Conservation (phyloP, 1,140 invertebrate species). For the Hyphantria cunea region DNA sequence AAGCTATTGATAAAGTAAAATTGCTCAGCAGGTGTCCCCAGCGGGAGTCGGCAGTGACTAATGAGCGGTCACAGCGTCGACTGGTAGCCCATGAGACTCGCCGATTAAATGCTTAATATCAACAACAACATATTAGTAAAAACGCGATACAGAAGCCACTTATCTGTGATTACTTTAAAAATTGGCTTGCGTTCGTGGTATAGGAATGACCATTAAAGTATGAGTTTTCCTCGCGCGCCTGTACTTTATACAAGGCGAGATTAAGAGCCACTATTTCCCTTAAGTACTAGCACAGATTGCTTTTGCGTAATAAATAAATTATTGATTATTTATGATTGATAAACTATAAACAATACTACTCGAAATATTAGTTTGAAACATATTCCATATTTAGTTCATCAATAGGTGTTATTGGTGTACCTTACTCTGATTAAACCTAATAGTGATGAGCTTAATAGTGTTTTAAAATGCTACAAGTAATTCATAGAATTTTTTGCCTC, state of each 20-base stretch:
- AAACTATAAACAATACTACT: too few species aligned
- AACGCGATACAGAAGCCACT: constrained; percentile 15
- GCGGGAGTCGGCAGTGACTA: constrained; percentile 39
- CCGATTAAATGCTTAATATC: constrained; percentile 35
- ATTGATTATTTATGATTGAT: neutral
- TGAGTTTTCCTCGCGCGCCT: neutral
- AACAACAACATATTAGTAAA: constrained; percentile 24
- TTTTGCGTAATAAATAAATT: neutral
- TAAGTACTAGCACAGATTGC: neutral
- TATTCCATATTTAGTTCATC: too few species aligned
- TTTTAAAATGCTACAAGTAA: too few species aligned
- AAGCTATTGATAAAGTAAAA: constrained; percentile 35
- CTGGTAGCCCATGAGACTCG: constrained; percentile 32
- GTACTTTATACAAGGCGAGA: neutral
- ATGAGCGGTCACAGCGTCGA: constrained; percentile 47
- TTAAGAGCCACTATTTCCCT: neutral
- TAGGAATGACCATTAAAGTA: neutral
- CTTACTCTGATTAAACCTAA: too few species aligned
- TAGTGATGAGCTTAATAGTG: too few species aligned
- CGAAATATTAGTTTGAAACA: too few species aligned
- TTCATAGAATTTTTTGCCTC: too few species aligned
- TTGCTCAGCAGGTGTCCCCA: constrained; percentile 35
- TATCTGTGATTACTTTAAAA: neutral
- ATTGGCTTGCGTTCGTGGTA: neutral
- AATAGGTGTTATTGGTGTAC: too few species aligned